Base-by-base conservation (phyloP, 2,113 vertebrate genomes). In the Eleginops maclovinus region DNA sequence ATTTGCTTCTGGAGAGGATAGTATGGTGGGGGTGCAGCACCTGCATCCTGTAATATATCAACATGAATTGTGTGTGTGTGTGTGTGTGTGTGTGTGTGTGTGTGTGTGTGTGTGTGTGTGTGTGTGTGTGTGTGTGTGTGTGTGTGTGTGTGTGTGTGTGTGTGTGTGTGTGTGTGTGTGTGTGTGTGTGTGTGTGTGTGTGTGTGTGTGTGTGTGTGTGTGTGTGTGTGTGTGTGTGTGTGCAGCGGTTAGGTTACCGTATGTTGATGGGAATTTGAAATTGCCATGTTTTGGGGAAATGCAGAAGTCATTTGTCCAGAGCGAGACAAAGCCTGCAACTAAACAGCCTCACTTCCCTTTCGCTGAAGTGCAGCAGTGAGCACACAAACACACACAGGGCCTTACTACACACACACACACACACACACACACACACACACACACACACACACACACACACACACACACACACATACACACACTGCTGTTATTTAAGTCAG, bases 11-110 rank as follows among this genome's bases (percentile, higher is more conserved):
- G 31, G 59, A 55, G 28, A 59, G 40, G 24, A 79, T 72, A 41
- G 59, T 46, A 67, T 79, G 43, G 28, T 31, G 31, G 31, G 64
- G 71, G 43, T 75, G 71, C 62, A 72, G 64, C 82, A 86, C 75
- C 77, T 82, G 82, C 76, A 87, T 80, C 59, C 72, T 67, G 71
- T 79, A 77, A 83, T 84, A 82, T 75, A 86, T 90, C 85, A 83
- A 77, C 79, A 87, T 88, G 64, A 79, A 83, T 83, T 81, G 70
- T 60, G 65, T 83, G n/a, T 84, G 62, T 41, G 11, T 55, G 58
- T 51, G 68, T 66, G 28, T 64, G 50, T 69, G 15, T 58, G 28
- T 16, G 54, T 47, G 5, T 65, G 67, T 15, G 36, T 46, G 46
- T 12, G 36, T 19, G 31, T 11, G 65, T 77, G 50, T 56, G 44